Conservation (phyloP, 2,113 vertebrate genomes). For the Gadus macrocephalus region DNA sequence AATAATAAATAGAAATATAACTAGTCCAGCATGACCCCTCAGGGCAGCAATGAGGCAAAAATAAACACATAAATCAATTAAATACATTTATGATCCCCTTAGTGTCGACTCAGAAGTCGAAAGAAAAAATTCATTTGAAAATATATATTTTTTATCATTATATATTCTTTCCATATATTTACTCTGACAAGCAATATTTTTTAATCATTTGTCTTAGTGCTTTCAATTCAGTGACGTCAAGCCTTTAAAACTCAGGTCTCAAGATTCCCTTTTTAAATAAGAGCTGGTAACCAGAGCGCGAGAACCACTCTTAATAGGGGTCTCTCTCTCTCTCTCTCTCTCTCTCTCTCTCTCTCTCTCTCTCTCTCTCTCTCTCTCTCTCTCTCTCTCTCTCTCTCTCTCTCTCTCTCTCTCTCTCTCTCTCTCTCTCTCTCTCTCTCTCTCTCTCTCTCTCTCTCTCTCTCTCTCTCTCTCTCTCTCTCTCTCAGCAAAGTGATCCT, state of each 20-base stretch:
- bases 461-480: conserved; percentile 49
- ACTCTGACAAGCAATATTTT: too few species aligned
- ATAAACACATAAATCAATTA: too few species aligned
- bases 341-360: conserved; percentile 26
- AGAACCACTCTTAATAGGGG: conserved; percentile 32
- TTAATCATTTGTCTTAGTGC: too few species aligned
- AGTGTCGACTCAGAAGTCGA: too few species aligned
- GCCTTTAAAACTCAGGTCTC: conserved; percentile 28
- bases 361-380: conserved; percentile 51
- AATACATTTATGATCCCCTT: too few species aligned
- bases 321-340: conserved; percentile 23
- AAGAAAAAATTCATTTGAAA: too few species aligned
- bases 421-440: conserved; percentile 47
- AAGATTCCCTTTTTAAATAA: background rate
- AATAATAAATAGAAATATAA: too few species aligned
- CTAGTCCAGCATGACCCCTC: too few species aligned
- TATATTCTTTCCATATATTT: too few species aligned
- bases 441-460: conserved; percentile 4
- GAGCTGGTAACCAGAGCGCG: conserved; percentile 17
- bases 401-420: conserved; percentile 35
- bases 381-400: conserved; percentile 19
- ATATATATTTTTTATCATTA: too few species aligned
- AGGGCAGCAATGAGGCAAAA: too few species aligned
- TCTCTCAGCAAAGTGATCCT: conserved; percentile 74
- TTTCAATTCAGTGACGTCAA: conserved; percentile 10